These are phyloP conservation scores for Entosphenus tridentatus DNA, from an alignment of 2,113 vertebrate genomes.

Conservation along the genomic window DNA sequence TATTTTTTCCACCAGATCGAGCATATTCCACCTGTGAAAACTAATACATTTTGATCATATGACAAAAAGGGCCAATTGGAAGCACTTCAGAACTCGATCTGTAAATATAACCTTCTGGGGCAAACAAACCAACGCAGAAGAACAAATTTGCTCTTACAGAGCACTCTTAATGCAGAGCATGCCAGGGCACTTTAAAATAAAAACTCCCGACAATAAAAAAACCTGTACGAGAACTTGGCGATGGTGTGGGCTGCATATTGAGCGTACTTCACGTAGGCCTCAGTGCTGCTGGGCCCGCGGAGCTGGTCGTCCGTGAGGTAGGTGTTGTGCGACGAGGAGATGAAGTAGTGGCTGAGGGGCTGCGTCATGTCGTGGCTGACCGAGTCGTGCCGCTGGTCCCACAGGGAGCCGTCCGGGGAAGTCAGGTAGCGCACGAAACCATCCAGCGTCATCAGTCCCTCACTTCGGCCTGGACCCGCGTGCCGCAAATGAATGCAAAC, in stretches of 20 bases:
- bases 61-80: not conserved
- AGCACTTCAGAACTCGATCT: not conserved
- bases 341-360: slow-evolving; percentile 68
- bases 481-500: too few species aligned
- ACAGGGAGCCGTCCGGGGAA: slow-evolving; percentile 44
- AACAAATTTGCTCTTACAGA: not conserved
- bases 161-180: not conserved
- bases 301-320: slow-evolving; percentile 78
- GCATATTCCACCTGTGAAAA: too few species aligned
- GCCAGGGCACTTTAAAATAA: not conserved
- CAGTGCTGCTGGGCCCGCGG: slow-evolving; percentile 62
- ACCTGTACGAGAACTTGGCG: not conserved
- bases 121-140: too few species aligned
- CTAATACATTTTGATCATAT: too few species aligned
- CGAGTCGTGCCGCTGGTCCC: slow-evolving; percentile 33
- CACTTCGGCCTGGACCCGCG: too few species aligned
- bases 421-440: slow-evolving; percentile 89
- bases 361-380: slow-evolving; percentile 68
- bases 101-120: not conserved
- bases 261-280: slow-evolving; percentile 60
- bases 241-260: not conserved
- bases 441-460: slow-evolving; percentile 48
- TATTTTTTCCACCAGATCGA: too few species aligned
- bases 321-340: slow-evolving; percentile 87
- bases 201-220: not conserved